Base-by-base conservation (phyloP, 2,797 vertebrate genomes). In the Parotocinclus haroldoi region DNA sequence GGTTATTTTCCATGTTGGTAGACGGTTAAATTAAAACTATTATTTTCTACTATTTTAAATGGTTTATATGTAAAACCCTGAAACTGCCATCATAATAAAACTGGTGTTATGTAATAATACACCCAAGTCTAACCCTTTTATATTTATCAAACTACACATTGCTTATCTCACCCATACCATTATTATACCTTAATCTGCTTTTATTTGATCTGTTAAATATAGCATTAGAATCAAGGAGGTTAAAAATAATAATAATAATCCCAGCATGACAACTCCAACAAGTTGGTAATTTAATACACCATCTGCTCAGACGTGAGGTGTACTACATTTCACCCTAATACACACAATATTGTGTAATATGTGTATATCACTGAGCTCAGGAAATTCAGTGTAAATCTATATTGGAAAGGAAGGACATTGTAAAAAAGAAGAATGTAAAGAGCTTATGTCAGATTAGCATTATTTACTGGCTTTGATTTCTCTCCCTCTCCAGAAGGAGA, bases 371-470 rank as follows among this genome's bases (percentile, higher is more conserved):
- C 49, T 53, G 62, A 42, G 40, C 40, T 54, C 73, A 74, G 68
- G 73, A 72, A 79, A 60, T 81, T 85, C 73, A 76, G 60, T 76
- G 63, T 3, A 84, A 81, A 68, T 46, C 59, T n/a, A 75, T 68
- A n/a, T 7, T 10, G 52, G 13, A 9, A 10, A 19, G 17, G 18
- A 7, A 39, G 18, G 57, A 37, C 13, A 46, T 58, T 37, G n/a
- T 17, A 68, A 52, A 58, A 58, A 69, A 70, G 68, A 60, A 51
- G 38, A 27, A 37, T 18, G 73, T 70, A 59, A 71, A 76, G 72
- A 80, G 85, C 79, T 80, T 81, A 76, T 79, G 77, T 79, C 81
- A 85, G 82, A 88, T 89, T 86, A 85, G 78, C 81, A 84, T 86
- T 85, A 85, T 88, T 89, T 87, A 87, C 84, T 73, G 75, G 73